These are phyloP conservation scores for Mus pahari DNA, from an alignment of 2,113 vertebrate species.

Conservation along the genomic window DNA sequence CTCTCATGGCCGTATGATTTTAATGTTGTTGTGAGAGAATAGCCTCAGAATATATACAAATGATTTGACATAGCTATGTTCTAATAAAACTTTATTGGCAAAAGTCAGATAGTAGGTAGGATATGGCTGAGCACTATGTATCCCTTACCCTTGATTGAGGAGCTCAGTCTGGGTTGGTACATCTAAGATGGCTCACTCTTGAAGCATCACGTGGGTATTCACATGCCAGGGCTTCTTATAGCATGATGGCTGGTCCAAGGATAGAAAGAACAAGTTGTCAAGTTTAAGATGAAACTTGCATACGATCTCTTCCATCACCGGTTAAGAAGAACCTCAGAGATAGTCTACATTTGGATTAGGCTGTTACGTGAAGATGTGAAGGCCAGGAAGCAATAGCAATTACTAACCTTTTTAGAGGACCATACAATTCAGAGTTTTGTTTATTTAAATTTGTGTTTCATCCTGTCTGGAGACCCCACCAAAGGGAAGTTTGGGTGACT, in stretches of 20 bases:
- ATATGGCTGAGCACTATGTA: neutral
- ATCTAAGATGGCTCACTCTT: neutral
- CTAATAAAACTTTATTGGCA: constrained; percentile 14
- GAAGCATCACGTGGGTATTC: neutral
- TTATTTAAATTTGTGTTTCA: neutral
- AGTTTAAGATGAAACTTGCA: neutral
- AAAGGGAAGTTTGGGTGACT: neutral
- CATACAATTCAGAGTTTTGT: neutral
- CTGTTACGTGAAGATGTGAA: neutral
- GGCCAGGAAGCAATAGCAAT: neutral
- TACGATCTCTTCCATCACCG: neutral
- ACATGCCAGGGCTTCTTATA: neutral
- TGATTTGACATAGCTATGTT: neutral
- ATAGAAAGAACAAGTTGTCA: neutral
- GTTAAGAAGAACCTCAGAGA: neutral
- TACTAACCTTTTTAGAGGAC: neutral
- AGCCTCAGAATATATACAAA: neutral
- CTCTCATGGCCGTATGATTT: no score
- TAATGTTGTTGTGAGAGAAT: neutral
- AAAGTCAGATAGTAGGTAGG: neutral
- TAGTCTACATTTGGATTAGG: neutral
- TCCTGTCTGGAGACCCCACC: neutral
- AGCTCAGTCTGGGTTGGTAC: neutral
- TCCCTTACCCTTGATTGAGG: neutral
- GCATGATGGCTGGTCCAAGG: neutral